Evolutionary conservation across 2,797 vertebrate genomes (phyloP), one percentile per base, ranked within the genome.

Genomic region (Urocyon cinereoargenteus): DNA sequence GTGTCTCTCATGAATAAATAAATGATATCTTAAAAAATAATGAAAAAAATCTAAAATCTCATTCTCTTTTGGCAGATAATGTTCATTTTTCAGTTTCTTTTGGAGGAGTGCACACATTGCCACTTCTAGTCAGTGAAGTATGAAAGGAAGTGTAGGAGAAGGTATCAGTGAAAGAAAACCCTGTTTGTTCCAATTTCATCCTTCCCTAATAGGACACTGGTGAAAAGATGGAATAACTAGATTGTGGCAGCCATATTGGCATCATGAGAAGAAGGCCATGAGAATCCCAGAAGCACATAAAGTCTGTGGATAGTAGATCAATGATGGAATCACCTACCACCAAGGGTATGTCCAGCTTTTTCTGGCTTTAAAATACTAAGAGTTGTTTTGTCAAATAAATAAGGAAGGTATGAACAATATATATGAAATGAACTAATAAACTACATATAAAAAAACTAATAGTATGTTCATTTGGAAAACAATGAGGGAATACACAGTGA

Each of bases 311-410:
- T n/a, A 31, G 1, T 1, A 22, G 12, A 6, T 45, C n/a, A 34
- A 0, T 0, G 18, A 26, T 36, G 13, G 40, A 16, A n/a, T 11
- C 6, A 4, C 31, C 31, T 36, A 15, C 31, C 0, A 12, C 24
- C 24, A 78, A 34, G 24, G 0, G 5, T 51, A 14, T 64, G 14
- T 57, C 24, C 49, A 73, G 13, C 51, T 40, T 22, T 26, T 77
- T 10, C 1, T 5, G 16, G 12, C 64, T 68, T 81, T 73, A 73
- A 75, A 15, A 73, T 31, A 79, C 3, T 6, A 72, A 68, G 26
- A 55, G 28, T 34, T 61, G n/a, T 89, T 26, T 64, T 18, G 57
- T 40, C n/a, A 86, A 61, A 72, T 51, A 40, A 84, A 6, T 26
- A 66, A 72, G 68, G 87, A 89, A 81, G 10, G 64, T 61, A 64